These are phyloP conservation scores for Odontophorus gujanensis DNA, from an alignment of 2,113 vertebrate genomes.

Conservation along the genomic window DNA sequence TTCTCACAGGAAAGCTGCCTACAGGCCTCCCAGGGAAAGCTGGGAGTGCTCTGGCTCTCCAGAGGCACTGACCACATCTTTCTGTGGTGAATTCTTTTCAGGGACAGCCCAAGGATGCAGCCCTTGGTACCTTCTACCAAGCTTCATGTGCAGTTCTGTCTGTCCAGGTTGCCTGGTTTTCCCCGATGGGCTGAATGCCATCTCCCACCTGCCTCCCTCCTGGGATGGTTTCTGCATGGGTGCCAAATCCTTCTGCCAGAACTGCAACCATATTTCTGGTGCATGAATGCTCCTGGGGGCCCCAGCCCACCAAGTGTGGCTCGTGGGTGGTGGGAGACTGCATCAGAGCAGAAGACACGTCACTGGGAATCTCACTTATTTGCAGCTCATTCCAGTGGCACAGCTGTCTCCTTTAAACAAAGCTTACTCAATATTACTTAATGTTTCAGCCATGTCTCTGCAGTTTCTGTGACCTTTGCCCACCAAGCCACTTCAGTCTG, in stretches of 20 bases:
- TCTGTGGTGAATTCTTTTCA: neutral
- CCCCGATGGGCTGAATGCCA: neutral
- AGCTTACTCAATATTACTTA: conserved; percentile 8
- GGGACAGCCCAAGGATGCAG: neutral
- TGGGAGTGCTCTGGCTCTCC: neutral
- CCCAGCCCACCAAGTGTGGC: neutral
- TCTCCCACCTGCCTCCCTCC: neutral
- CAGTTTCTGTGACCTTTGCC: conserved; percentile 3
- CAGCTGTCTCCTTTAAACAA: conserved; percentile 71
- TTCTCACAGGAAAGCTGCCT: neutral
- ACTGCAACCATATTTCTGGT: neutral
- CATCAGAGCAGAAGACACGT: conserved; percentile 2
- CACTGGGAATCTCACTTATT: conserved; percentile 46
- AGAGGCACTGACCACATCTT: neutral
- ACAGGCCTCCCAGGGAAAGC: neutral
- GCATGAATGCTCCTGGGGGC: neutral
- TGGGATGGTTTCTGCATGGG: neutral
- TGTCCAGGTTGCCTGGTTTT: neutral
- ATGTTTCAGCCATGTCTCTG: neutral
- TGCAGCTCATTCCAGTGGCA: conserved; percentile 48
- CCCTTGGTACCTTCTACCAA: too few species aligned
- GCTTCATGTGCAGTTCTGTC: neutral
- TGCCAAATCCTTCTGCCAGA: neutral
- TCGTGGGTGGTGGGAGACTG: conserved; percentile 39
- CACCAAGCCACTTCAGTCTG: neutral